Conservation (phyloP, 2,797 vertebrate genomes). For the Rhabdomys pumilio region DNA sequence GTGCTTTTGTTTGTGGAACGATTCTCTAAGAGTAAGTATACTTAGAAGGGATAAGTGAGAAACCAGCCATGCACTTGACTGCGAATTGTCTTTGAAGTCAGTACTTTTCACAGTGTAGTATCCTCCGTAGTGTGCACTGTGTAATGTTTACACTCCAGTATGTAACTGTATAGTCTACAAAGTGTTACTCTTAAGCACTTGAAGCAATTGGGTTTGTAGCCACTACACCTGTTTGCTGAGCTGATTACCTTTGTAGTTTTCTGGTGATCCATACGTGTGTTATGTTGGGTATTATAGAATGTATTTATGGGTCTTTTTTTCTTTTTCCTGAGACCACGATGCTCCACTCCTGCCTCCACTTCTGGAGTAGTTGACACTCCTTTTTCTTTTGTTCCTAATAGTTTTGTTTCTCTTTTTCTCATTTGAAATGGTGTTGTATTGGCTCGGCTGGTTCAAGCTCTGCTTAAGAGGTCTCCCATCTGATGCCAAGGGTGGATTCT, state of each 20-base stretch:
- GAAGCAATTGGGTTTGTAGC: not conserved
- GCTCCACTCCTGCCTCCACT: not conserved
- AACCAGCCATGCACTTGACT: not conserved
- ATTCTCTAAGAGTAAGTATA: not conserved
- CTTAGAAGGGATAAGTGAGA: constrained; percentile 12
- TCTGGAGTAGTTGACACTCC: not conserved
- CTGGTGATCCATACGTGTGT: not conserved
- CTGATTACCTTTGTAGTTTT: not conserved
- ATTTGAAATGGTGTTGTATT: not conserved
- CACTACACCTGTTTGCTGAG: not conserved
- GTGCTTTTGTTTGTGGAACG: constrained; percentile 51
- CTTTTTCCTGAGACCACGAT: not conserved
- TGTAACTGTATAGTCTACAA: not conserved
- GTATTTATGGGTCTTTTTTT: not conserved
- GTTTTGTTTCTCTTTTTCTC: not conserved
- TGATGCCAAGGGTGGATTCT: not conserved
- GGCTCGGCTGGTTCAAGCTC: not conserved
- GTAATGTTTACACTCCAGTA: not conserved
- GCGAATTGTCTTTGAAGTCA: constrained; percentile 16
- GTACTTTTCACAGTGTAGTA: not conserved
- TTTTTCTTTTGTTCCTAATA: not conserved
- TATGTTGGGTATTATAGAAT: not conserved
- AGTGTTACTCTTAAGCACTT: not conserved
- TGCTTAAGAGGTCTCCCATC: not conserved
- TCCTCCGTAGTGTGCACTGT: not conserved